Conservation (phyloP, 2,113 vertebrate species). For the Nyctibius bracteatus region DNA sequence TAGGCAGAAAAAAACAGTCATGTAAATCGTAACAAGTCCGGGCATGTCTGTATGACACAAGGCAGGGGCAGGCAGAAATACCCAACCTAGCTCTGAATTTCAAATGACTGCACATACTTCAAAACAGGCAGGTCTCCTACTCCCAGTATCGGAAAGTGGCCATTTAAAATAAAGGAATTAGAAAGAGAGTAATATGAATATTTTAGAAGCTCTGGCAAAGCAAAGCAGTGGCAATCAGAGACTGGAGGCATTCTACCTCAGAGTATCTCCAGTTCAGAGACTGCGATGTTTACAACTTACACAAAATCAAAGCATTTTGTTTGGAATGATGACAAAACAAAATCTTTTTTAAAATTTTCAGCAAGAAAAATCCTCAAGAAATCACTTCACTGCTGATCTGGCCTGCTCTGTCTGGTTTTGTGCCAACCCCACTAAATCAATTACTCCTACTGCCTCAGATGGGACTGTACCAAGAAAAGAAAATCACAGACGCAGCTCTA, state of each 20-base stretch:
- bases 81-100: background rate
- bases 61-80: background rate
- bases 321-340: background rate
- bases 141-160: background rate
- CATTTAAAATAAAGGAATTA: background rate
- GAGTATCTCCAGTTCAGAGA: background rate
- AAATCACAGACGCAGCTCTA: background rate
- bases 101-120: background rate
- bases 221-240: background rate
- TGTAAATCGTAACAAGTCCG: background rate
- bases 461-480: background rate
- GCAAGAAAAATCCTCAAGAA: background rate
- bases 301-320: background rate
- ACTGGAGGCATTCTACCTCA: background rate
- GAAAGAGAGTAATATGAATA: background rate
- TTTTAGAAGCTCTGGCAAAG: background rate
- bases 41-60: background rate
- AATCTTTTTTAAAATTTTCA: background rate
- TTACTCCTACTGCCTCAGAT: background rate
- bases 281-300: background rate
- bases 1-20: background rate
- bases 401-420: background rate
- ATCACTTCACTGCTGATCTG: background rate
- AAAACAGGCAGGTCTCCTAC: background rate
- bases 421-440: background rate